Evolutionary conservation across 2,888 invertebrate genomes (phyloP), one percentile per base, ranked within the genome.

Genomic region (Phyllotreta striolata): DNA sequence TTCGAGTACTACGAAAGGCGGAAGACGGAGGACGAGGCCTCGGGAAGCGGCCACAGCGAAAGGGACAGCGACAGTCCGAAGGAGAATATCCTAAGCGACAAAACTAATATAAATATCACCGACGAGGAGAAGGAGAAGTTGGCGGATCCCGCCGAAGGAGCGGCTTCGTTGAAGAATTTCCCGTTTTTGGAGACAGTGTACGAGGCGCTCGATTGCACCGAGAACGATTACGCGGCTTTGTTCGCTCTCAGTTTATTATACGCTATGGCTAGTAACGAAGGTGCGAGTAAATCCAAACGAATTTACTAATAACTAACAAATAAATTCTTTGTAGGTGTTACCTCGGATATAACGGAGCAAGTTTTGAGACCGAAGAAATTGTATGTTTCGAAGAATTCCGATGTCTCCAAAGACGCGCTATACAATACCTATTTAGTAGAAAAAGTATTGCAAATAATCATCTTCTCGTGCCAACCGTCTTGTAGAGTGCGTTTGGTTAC

Each of bases 171-270:
- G 24, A 60, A 84, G 14, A 87, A 84, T 70, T 88, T 90, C 74
- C 92, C 96, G 0, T 97, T 97, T 82, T 84, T 98, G 70, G 93
- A 96, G 80, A 92, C 95, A 4, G 89, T 98, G 54, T 85, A 96
- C 65, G 90, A 91, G 73, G 91, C 95, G 0, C 84, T 98, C 71
- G 92, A 94, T 76, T 95, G 95, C 78, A 86, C 85, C 8, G 96
- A 96, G 78, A 97, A 97, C 81, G 98, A 99, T 84, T 98, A 98
- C 79, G 88, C 93, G 49, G 91, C 97, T 5, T 84, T 99, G 64
- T 94, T 98, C 80, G 91, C 93, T 3, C 84, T 98, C 10, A 95
- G 96, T 81, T 85, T 98, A 64, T 86, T 98, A 43, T 96, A 96
- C 80, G 96, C 98, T 9, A 87, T 98, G 82, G 92, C 93, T 65